These are phyloP conservation scores for Hemithea aestivaria DNA, from an alignment of 2,888 invertebrate species.

Conservation along the genomic window DNA sequence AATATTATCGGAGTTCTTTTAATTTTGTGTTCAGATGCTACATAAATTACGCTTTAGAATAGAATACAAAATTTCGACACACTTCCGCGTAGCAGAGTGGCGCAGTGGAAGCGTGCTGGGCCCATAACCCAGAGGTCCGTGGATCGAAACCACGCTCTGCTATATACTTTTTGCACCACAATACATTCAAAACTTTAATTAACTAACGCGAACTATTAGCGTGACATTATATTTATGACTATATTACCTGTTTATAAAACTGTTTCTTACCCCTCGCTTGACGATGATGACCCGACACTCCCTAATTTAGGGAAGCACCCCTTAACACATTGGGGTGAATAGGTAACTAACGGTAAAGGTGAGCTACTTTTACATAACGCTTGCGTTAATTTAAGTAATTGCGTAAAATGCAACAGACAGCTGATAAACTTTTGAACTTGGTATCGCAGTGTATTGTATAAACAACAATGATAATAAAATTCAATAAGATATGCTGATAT, in stretches of 20 bases:
- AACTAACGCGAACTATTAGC: conserved; percentile 8
- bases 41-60: neutral
- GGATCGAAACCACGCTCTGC: conserved; percentile 92
- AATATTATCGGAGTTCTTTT: no score
- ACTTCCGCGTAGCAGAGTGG: conserved; percentile 77
- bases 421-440: conserved; percentile 53
- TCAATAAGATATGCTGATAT: conserved; percentile 17
- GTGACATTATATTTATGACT: conserved; percentile 38
- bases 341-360: conserved; percentile 48
- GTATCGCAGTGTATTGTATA: conserved; percentile 40
- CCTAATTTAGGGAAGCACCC: conserved; percentile 64
- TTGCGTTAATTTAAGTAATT: conserved; percentile 22
- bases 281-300: conserved; percentile 63
- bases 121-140: conserved; percentile 96
- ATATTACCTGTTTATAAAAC: conserved; percentile 42
- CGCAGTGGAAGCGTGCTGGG: conserved; percentile 89
- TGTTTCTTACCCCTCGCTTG: conserved; percentile 49
- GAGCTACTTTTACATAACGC: conserved; percentile 30
- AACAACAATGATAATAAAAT: conserved; percentile 26
- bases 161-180: conserved; percentile 42
- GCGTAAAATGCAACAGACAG: conserved; percentile 19
- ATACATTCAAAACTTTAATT: neutral
- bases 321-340: conserved; percentile 40
- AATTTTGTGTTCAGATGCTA: conserved; percentile 6
- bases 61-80: conserved; percentile 7